Evolutionary conservation across 2,888 invertebrate genomes (phyloP).

Genomic region (Rhingia campestris): DNA sequence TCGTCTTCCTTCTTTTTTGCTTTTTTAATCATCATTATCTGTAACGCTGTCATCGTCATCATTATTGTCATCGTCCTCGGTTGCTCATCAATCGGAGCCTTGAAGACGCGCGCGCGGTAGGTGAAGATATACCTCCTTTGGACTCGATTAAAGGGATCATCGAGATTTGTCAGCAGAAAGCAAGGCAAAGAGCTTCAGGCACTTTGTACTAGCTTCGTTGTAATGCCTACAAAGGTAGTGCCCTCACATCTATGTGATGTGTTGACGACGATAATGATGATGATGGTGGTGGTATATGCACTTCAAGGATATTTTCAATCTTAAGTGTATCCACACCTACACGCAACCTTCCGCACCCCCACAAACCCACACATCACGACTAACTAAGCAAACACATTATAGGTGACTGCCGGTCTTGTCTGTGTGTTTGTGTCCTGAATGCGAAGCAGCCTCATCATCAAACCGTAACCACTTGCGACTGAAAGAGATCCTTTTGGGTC

Average conservation of each 20-base stretch:
- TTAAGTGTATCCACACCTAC: constrained; percentile 61
- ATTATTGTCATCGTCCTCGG: constrained; percentile 32
- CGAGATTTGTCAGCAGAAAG: constrained; percentile 72
- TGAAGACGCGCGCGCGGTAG: constrained; percentile 39
- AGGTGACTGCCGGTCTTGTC: constrained; percentile 33
- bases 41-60: constrained; percentile 59
- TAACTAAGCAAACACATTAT: constrained; percentile 72
- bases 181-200: constrained; percentile 62
- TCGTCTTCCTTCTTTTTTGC: constrained; percentile 8
- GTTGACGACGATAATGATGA: not conserved
- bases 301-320: constrained; percentile 48
- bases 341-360: constrained; percentile 34
- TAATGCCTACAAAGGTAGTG: constrained; percentile 70
- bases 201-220: constrained; percentile 32
- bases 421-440: constrained; percentile 63
- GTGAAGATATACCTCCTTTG: constrained; percentile 29
- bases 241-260: constrained; percentile 8
- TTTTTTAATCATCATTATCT: constrained; percentile 72
- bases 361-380: constrained; percentile 52
- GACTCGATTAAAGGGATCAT: constrained; percentile 71
- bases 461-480: constrained; percentile 64
- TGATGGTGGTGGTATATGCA: constrained; percentile 42
- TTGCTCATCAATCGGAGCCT: constrained; percentile 66
- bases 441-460: constrained; percentile 60
- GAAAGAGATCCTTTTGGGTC: constrained; percentile 66